Base-by-base conservation (phyloP, 2,797 vertebrate genomes). In the Neosalanx taihuensis region DNA sequence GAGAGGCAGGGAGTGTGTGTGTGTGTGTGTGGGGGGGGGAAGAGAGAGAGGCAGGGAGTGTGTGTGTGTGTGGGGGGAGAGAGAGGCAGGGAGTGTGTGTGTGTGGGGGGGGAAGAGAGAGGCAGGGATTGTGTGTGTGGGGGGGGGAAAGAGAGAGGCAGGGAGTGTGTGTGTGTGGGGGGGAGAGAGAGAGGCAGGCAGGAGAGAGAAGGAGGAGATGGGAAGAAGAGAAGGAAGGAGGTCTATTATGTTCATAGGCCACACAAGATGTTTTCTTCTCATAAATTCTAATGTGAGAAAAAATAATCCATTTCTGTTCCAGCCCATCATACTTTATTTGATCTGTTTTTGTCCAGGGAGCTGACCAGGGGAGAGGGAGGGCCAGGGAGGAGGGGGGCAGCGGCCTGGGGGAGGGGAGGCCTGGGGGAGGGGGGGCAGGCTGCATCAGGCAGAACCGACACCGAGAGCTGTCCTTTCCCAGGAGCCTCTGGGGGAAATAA, bases 231-330 rank as follows among this genome's bases (percentile, higher is more conserved):
- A 17, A 2, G 9, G 69, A 76, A 79, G 75, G 83, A 6, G 51
- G 23, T 6, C 78, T 84, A 76, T 86, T 86, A 81, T 86, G 86
- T 84, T 89, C 87, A 80, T 79, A 81, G 91, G 89, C 92, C 92
- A 93, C 91, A 94, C 92, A 93, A 90, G 92, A 90, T 84, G 91
- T 81, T 87, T 89, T 81, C 81, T 89, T 86, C 87, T 89, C 87
- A 91, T 91, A 89, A 92, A 93, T 88, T 85, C 80, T 83, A 86
- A 91, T 88, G 88, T 88, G 89, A 92, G 88, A 90, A 79, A 84
- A 77, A 82, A 76, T 66, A 78, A 82, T 73, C 67, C 76, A 23
- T 49, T 71, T 83, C 82, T 74, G 84, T 90, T 90, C 85, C 76
- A 82, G 82, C 79, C 81, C 86, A 86, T 89, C 86, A 82, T 65